Conservation (phyloP, 2,797 vertebrate genomes). For the Hemitrygon akajei region DNA sequence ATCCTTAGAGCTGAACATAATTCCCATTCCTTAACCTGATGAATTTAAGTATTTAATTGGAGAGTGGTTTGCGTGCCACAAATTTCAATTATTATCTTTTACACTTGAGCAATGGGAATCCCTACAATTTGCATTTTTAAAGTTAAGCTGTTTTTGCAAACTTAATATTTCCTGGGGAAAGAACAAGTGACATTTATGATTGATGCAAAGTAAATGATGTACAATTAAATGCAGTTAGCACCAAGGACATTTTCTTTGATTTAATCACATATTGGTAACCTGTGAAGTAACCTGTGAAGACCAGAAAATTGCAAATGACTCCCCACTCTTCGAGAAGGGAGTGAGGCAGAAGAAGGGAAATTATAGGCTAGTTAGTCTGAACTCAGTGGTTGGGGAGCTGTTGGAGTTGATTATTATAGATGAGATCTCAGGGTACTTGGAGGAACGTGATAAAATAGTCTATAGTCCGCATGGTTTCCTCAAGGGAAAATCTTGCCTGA, state of each 20-base stretch:
- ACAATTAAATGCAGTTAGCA: conserved; percentile 55
- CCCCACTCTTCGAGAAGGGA: too few species aligned
- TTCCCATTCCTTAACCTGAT: neutral
- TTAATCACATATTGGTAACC: conserved; percentile 47
- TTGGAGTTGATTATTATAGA: too few species aligned
- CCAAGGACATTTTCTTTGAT: conserved; percentile 52
- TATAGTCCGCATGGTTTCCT: too few species aligned
- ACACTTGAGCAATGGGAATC: neutral
- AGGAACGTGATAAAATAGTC: too few species aligned
- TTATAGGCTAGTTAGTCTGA: too few species aligned
- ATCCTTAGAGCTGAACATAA: neutral
- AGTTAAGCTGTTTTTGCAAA: conserved; percentile 2
- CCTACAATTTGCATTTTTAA: neutral
- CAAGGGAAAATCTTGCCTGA: too few species aligned
- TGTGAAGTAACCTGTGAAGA: neutral
- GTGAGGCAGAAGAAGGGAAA: too few species aligned
- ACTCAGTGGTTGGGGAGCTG: too few species aligned
- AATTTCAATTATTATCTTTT: neutral
- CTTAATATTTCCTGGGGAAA: conserved; percentile 46
- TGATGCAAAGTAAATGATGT: conserved; percentile 57
- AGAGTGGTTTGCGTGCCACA: neutral
- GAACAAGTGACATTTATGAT: conserved; percentile 53
- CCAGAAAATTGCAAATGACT: too few species aligned
- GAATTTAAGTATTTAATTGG: neutral
- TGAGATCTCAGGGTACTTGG: too few species aligned